Evolutionary conservation across 1,140 invertebrate genomes (phyloP).

Genomic region (Trachelipus rathkii): DNA sequence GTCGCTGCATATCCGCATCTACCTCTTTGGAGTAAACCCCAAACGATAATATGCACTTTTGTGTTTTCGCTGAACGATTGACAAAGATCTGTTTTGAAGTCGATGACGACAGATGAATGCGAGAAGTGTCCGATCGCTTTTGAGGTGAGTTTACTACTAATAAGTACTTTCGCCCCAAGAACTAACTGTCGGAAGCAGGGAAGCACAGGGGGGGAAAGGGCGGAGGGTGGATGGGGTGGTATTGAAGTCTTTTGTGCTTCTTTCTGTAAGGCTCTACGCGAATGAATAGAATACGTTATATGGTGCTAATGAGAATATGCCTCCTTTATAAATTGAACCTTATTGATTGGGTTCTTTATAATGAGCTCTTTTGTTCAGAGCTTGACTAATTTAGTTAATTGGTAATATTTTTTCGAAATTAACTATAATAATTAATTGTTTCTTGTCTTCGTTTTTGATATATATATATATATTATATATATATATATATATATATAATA

Average conservation of each 20-base stretch:
- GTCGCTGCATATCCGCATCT: too few species aligned
- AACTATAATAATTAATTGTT: too few species aligned
- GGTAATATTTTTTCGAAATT: too few species aligned
- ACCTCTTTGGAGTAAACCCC: too few species aligned
- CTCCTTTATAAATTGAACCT: not conserved
- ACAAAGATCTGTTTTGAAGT: not conserved
- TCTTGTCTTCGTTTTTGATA: too few species aligned
- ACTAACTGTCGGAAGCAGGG: not conserved
- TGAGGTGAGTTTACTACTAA: not conserved
- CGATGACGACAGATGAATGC: conserved; percentile 1
- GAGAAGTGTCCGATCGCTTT: not conserved
- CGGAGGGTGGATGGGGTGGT: not conserved
- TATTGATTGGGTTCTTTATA: not conserved
- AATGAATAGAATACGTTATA: too few species aligned
- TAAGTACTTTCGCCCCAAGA: not conserved
- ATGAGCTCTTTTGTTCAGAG: too few species aligned
- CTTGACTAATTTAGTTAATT: too few species aligned
- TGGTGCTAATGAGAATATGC: not conserved
- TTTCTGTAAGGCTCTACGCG: too few species aligned
- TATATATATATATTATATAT: too few species aligned
- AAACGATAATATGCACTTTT: not conserved
- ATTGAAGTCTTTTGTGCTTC: not conserved
- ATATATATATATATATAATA: too few species aligned
- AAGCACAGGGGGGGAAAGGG: too few species aligned
- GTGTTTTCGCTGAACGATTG: not conserved